phyloP scores from a whole-genome alignment of 2,888 invertebrate species.

The Nomada lathburiana region DNA sequence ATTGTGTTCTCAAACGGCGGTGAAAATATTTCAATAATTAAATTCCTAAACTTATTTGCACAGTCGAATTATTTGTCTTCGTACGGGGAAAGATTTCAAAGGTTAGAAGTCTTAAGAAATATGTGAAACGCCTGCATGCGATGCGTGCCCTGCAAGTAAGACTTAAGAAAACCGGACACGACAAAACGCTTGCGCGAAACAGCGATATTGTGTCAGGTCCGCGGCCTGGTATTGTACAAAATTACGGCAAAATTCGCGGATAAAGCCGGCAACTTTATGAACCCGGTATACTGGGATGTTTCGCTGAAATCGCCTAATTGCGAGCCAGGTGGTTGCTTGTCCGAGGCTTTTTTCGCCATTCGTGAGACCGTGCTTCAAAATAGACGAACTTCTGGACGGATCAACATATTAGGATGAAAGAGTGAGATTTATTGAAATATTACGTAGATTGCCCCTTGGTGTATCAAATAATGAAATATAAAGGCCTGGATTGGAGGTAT shows the following conservation, averaged over 20 bases:
- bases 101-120: too few species aligned
- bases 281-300: slow-evolving; percentile 22
- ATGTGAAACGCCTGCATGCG: background rate
- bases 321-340: background rate
- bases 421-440: too few species aligned
- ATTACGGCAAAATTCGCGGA: slow-evolving; percentile 29
- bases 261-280: slow-evolving; percentile 26
- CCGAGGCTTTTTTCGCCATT: background rate
- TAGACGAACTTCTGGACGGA: background rate
- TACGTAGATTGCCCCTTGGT: too few species aligned
- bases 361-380: slow-evolving; percentile 3
- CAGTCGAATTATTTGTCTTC: too few species aligned
- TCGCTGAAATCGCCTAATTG: slow-evolving; percentile 42
- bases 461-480: too few species aligned
- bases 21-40: too few species aligned
- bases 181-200: slow-evolving; percentile 13
- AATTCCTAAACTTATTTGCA: too few species aligned
- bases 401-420: slow-evolving; percentile 6
- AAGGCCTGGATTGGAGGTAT: too few species aligned
- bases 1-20: too few species aligned
- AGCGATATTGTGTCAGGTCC: slow-evolving; percentile 5
- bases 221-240: background rate
- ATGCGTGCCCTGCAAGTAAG: slow-evolving; percentile 17
- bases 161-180: slow-evolving; percentile 27
- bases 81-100: background rate